Evolutionary conservation across 1,140 invertebrate species (phyloP), one percentile per base, ranked within the genome.

Genomic region (Holotrichia oblita): DNA sequence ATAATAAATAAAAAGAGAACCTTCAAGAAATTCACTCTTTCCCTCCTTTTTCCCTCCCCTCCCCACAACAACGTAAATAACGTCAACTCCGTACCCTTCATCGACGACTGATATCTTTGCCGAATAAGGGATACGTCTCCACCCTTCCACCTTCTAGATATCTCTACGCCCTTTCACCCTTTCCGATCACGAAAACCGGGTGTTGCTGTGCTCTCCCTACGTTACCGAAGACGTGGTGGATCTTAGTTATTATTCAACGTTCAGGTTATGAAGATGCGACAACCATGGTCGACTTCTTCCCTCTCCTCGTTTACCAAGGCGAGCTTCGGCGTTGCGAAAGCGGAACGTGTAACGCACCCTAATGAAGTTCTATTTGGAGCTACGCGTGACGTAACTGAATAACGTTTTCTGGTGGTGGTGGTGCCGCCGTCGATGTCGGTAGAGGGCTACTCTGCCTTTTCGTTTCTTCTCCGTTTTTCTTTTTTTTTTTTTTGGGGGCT

Each of bases 281-380:
- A 55, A 17, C 12, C 48, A 55, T 55, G 14, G 2, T 20, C 48
- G 48, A n/a, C n/a, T n/a, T n/a, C n/a, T n/a, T 17, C 6, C 14
- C 48, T n/a, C 17, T 55, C 48, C 27, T 1, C 27, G 4, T 4
- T n/a, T n/a, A 4, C 27, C 27, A 4, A 4, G 27, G 27, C 27
- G 4, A 4, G 48, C 48, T 17, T 17, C 48, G n/a, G 12, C 48
- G 6, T 2, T 14, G 48, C n/a, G 48, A 17, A 55, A 55, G 48
- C 48, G 14, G 48, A 55, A 55, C 48, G 48, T 55, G 48, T 17
- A 55, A 17, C 48, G 48, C 48, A 55, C 48, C 14, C 48, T 55
- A 55, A 55, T 55, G 48, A 55, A 55, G 48, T 55, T 17, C 48
- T 55, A 55, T 55, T 55, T 55, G 48, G 48, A n/a, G 12, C 48